phyloP scores from a whole-genome alignment of 2,797 vertebrate genomes.

The Argyrosomus regius region DNA sequence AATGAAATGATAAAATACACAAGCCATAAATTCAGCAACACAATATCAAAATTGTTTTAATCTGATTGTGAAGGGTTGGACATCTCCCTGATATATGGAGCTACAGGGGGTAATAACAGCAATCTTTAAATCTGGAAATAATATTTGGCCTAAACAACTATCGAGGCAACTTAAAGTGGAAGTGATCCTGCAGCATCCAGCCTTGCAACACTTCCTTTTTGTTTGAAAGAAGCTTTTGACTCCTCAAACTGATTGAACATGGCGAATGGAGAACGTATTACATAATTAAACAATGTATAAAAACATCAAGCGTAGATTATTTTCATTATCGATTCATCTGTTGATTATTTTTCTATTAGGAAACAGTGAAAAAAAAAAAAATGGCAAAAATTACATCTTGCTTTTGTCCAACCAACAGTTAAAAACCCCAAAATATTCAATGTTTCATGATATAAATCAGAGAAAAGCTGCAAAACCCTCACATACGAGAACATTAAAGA shows the following conservation, averaged over 20 bases:
- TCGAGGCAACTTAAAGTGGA: background rate
- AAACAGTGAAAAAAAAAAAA: background rate
- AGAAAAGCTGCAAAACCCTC: background rate
- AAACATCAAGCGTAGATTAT: background rate
- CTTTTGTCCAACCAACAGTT: background rate
- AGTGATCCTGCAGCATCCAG: conserved; percentile 5
- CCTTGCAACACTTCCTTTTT: background rate
- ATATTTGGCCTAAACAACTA: conserved; percentile 11
- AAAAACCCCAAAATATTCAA: background rate
- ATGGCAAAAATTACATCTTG: background rate
- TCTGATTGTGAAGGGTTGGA: conserved; percentile 19
- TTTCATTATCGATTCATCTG: background rate
- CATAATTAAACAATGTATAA: background rate
- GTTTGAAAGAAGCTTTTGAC: background rate
- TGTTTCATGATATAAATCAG: background rate
- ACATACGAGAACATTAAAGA: background rate
- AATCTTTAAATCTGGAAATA: conserved; percentile 37
- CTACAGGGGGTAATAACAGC: conserved; percentile 9
- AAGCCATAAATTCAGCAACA: conserved; percentile 41
- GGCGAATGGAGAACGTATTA: background rate
- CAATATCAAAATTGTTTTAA: conserved; percentile 41
- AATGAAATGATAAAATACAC: conserved; percentile 50
- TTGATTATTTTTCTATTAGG: background rate
- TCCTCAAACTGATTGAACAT: background rate
- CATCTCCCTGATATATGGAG: conserved; percentile 18